Evolutionary conservation across 92 coral and sea anemone genomes (phyloP).

Genomic region (Blastomussa wellsi): DNA sequence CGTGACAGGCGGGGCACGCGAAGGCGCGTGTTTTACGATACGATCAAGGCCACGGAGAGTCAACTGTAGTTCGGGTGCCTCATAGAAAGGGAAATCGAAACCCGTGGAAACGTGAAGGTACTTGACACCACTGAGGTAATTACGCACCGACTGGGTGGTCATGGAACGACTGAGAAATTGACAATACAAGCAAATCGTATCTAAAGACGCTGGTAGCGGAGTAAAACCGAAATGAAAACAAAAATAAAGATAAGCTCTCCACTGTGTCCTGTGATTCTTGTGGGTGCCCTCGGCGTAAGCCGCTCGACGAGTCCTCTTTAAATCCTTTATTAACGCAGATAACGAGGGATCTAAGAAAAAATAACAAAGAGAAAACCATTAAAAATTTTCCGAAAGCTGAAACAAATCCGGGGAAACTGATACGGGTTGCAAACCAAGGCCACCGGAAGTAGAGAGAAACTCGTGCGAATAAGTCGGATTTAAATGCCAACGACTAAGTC

Average conservation of each 20-base stretch:
- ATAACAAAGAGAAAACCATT: not conserved
- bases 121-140: slow-evolving; percentile 40
- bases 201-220: slow-evolving; percentile 34
- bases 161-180: slow-evolving; percentile 30
- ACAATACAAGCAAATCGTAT: slow-evolving; percentile 38
- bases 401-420: slow-evolving; percentile 8
- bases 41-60: slow-evolving; percentile 36
- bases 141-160: slow-evolving; percentile 29
- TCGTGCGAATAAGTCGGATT: not conserved
- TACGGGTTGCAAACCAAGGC: not conserved
- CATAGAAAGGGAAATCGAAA: too few relatives aligned
- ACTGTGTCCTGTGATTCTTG: slow-evolving; percentile 33
- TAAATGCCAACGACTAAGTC: slow-evolving; percentile 25
- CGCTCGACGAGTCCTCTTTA: too few relatives aligned
- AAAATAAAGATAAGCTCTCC: slow-evolving; percentile 34
- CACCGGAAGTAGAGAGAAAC: not conserved
- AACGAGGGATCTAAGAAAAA: too few relatives aligned
- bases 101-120: slow-evolving; percentile 13
- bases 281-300: too few relatives aligned
- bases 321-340: too few relatives aligned
- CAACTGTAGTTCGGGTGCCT: slow-evolving; percentile 1
- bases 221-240: slow-evolving; percentile 31
- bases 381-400: not conserved
- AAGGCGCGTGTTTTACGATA: not conserved
- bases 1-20: slow-evolving; percentile 28